Base-by-base conservation (phyloP, 2,113 vertebrate species). In the Atrichornis clamosus region DNA sequence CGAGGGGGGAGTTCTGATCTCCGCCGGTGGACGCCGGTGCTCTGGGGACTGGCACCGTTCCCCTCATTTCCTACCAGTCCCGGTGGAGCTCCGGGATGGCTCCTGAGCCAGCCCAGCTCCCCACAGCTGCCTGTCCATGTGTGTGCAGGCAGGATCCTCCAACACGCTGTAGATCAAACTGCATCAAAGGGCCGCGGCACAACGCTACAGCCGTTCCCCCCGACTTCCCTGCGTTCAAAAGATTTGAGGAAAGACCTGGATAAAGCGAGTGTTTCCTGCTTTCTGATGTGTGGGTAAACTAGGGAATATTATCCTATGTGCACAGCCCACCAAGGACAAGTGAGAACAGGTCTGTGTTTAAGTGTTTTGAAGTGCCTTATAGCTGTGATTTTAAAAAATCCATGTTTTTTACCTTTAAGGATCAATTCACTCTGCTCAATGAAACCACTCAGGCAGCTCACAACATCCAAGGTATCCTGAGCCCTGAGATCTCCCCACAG, bases 221-320 rank as follows among this genome's bases (percentile, higher is more conserved):
- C 94, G 87, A 27, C 91, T 97, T 80, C 59, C 94, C 82, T 76
- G 97, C 97, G 93, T 92, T 94, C 90, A 87, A 91, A 92, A 96
- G 91, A 75, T 94, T 97, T 95, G 30, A 69, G 94, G 79, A 97
- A 97, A 95, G 96, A 95, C 96, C 93, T 93, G 86, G 95, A 98
- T 98, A 96, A 98, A 98, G 96, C 14, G 17, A 84, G 94, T 5
- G 84, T 87, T 98, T 98, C 98, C 98, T 98, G 97, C 90, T 93
- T 97, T 98, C 97, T 98, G 97, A 98, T 90, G 96, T 96, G 83
- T 4, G 65, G 55, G 32, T 52, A 50, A 65, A 77, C 32, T 15
- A 1, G 89, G 46, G 69, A 72, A 69, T 35, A 8, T 23, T 90
- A 46, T 23, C 74, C 6, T 28, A 39, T 78, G 89, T 90, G 64